Evolutionary conservation across 1,140 invertebrate species (phyloP).

Genomic region (Manduca sexta): DNA sequence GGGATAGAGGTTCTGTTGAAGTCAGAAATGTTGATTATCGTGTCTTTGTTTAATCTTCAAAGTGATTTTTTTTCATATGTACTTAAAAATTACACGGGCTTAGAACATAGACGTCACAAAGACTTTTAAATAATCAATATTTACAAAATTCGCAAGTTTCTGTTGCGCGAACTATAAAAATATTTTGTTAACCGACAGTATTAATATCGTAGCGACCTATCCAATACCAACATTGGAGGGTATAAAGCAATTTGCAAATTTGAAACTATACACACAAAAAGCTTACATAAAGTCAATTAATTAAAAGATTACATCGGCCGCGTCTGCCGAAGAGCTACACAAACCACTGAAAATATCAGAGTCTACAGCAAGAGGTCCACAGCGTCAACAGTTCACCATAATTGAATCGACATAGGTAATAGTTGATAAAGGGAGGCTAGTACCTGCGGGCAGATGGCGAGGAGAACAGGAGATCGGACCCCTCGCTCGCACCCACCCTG

Average conservation of each 20-base stretch:
- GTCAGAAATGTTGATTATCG: too few species aligned
- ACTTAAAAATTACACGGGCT: too few species aligned
- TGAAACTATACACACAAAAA: too few species aligned
- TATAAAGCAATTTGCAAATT: too few species aligned
- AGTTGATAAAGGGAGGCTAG: conserved; percentile 23
- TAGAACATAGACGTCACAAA: too few species aligned
- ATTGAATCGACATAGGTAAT: conserved; percentile 51
- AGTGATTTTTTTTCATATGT: too few species aligned
- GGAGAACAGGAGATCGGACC: neutral
- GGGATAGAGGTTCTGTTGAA: too few species aligned
- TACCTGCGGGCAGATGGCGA: conserved; percentile 23
- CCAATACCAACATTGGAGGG: too few species aligned
- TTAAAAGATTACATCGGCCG: conserved; percentile 26
- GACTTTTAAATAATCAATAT: too few species aligned
- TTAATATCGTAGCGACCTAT: too few species aligned
- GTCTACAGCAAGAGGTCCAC: conserved; percentile 33
- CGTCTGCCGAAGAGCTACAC: conserved; percentile 13
- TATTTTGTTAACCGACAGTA: too few species aligned
- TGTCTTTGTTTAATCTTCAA: too few species aligned
- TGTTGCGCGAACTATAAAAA: neutral
- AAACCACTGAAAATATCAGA: conserved; percentile 36
- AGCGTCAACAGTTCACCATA: conserved; percentile 50
- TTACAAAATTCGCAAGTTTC: neutral
- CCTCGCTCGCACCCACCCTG: conserved; percentile 24
- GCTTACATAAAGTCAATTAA: conserved; percentile 15